Conservation (phyloP, 2,113 vertebrate genomes). For the Chunga burmeisteri region DNA sequence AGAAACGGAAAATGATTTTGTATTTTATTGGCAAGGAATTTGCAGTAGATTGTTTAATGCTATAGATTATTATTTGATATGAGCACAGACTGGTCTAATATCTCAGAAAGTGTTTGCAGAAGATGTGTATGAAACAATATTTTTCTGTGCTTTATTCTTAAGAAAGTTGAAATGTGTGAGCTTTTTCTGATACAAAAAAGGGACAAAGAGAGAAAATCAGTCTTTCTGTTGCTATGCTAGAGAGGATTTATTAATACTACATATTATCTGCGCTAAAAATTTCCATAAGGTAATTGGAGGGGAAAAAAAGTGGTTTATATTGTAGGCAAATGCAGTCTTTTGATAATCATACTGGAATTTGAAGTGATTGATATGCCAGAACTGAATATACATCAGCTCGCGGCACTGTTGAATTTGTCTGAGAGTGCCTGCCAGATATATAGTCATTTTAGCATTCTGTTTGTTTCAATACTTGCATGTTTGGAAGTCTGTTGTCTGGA, state of each 20-base stretch:
- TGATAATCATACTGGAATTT: background rate
- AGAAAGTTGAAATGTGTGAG: background rate
- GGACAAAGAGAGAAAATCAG: background rate
- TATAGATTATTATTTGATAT: background rate
- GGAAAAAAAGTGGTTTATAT: background rate
- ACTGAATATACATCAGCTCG: background rate
- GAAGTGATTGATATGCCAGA: background rate
- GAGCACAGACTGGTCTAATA: background rate
- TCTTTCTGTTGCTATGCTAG: background rate
- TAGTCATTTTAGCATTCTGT: background rate
- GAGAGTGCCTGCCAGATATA: background rate
- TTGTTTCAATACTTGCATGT: background rate
- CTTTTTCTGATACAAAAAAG: background rate
- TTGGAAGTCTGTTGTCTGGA: background rate
- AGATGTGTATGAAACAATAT: background rate
- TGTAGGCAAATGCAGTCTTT: background rate
- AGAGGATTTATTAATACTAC: constrained; percentile 16
- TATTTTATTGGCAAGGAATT: background rate
- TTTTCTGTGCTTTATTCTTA: background rate
- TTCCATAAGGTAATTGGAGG: constrained; percentile 45
- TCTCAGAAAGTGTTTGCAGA: background rate
- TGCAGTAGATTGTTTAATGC: background rate
- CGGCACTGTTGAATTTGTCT: background rate
- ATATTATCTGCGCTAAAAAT: background rate
- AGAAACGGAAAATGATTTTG: background rate